Evolutionary conservation across 2,797 vertebrate species (phyloP).

Genomic region (Vespertilio murinus): DNA sequence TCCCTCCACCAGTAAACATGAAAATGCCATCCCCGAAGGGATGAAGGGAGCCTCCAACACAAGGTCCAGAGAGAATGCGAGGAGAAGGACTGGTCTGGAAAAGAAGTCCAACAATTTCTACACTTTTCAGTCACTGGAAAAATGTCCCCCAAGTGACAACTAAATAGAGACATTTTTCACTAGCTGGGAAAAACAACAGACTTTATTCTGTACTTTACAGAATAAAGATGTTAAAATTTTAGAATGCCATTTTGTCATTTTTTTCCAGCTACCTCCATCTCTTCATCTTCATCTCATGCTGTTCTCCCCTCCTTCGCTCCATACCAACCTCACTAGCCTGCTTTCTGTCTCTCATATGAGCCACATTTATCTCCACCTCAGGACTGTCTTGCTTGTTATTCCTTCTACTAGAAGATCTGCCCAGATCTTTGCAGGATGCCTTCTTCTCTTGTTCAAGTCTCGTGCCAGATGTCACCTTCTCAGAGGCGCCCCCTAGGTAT

Average conservation of each 20-base stretch:
- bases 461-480: not conserved
- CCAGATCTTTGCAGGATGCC: not conserved
- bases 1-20: conserved; percentile 81
- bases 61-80: conserved; percentile 50
- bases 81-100: conserved; percentile 48
- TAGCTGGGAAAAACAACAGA: not conserved
- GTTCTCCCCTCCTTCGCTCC: not conserved
- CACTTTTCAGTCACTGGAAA: conserved; percentile 34
- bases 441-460: not conserved
- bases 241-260: not conserved
- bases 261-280: not conserved
- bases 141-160: not conserved
- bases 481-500: not conserved
- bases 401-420: not conserved
- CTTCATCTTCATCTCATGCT: not conserved
- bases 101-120: conserved; percentile 21
- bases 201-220: conserved; percentile 41
- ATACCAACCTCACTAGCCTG: not conserved
- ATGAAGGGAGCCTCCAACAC: conserved; percentile 70
- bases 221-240: conserved; percentile 26
- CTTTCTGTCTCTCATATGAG: not conserved
- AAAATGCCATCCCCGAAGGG: conserved; percentile 81
- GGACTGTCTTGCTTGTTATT: not conserved
- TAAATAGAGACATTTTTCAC: conserved; percentile 33
- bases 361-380: not conserved